These are phyloP conservation scores for Amiota communis DNA, from an alignment of 2,888 invertebrate species.

Conservation along the genomic window DNA sequence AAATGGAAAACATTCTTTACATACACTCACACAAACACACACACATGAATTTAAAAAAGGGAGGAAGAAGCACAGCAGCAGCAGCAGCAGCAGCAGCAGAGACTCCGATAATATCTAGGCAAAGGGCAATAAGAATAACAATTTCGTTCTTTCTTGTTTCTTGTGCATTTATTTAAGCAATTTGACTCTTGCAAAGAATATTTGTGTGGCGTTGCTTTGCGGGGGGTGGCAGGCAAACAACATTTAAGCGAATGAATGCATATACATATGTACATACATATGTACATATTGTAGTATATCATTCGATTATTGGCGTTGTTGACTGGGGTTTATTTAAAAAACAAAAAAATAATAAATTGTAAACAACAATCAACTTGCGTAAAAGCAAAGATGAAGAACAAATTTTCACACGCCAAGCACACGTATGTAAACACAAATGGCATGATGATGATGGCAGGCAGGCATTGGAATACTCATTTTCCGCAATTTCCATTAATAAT, in stretches of 20 bases:
- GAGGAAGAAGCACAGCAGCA: neutral
- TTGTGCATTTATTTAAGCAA: neutral
- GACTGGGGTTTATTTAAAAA: neutral
- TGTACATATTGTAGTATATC: slow-evolving; percentile 4
- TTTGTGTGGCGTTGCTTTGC: slow-evolving; percentile 46
- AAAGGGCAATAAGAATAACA: slow-evolving; percentile 21
- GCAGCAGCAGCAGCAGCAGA: neutral
- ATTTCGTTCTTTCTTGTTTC: slow-evolving; percentile 4
- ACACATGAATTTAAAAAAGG: neutral
- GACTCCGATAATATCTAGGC: slow-evolving; percentile 3
- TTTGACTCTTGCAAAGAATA: slow-evolving; percentile 42
- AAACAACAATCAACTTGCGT: too few relatives aligned
- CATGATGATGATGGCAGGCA: too few relatives aligned
- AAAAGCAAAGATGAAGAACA: too few relatives aligned
- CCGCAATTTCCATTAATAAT: too few relatives aligned
- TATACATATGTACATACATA: too few relatives aligned
- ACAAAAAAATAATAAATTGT: too few relatives aligned
- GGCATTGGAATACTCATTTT: too few relatives aligned
- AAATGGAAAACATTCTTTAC: neutral
- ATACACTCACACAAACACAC: slow-evolving; percentile 1
- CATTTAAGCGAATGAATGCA: slow-evolving; percentile 25
- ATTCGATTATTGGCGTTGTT: slow-evolving; percentile 35
- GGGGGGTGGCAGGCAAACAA: slow-evolving; percentile 50
- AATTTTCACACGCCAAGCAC: too few relatives aligned
- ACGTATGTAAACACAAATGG: too few relatives aligned